Base-by-base conservation (phyloP, 2,113 vertebrate species). In the Cygnus atratus region DNA sequence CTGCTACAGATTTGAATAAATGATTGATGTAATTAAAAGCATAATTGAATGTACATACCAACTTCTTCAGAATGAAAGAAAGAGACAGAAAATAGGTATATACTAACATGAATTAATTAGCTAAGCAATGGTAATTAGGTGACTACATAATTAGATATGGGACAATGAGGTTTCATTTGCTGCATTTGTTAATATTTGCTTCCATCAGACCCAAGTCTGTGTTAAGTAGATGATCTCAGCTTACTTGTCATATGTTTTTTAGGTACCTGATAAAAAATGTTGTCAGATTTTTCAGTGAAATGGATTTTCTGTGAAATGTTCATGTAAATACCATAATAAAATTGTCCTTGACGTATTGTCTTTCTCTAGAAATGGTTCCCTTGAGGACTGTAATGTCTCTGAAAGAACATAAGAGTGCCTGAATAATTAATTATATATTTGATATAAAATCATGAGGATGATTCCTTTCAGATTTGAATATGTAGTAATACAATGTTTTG, bases 51-150 rank as follows among this genome's bases (percentile, higher is more conserved):
- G n/a, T 8, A 66, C 22, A 52, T 84, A 65, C 29, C 39, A 62
- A 16, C 66, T 88, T 74, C 68, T 90, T 73, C 28, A 87, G 41
- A 89, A 44, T 70, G 48, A 73, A 90, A 73, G 25, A 77, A 62
- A 91, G 50, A 90, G 65, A 87, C 65, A 35, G 28, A 87, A 90
- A 87, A 90, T 61, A 16, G 4, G 20, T 89, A 65, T 66, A 58
- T 50, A 92, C 41, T 37, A 66, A 87, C 89, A 95, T 70, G 92
- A 96, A 95, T 94, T 95, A 95, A 93, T 90, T 96, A 95, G 6
- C 17, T 44, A 92, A 91, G 13, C 13, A 70, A 73, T 74, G 21
- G 89, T 96, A 93, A 92, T 92, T 94, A 93, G 50, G 31, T 44
- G 50, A 43, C 54, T 92, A 37, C 22, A 73, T 76, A 91, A 96